Percentiles rank a stretch among this genome's conserved stretches.
These are phyloP conservation scores for Sorex maritimensis DNA, from an alignment of 2,797 vertebrate species.

Conservation along the genomic window DNA sequence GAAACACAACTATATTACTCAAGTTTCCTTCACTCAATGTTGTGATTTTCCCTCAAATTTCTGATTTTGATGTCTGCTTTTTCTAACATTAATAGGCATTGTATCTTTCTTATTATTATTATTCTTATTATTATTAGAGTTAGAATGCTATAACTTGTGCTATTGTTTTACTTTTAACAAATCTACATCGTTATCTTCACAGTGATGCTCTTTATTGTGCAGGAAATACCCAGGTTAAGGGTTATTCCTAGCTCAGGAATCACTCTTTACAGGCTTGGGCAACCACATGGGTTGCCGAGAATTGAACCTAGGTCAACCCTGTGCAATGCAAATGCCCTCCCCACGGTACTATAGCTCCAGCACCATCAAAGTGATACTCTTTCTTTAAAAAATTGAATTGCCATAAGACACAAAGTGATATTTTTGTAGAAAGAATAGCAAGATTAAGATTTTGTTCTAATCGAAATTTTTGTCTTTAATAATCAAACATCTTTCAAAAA, in stretches of 20 bases:
- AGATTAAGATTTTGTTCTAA: too few relatives aligned
- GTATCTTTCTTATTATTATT: conserved; percentile 23
- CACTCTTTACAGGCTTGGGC: too few relatives aligned
- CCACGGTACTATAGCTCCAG: too few relatives aligned
- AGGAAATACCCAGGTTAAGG: too few relatives aligned
- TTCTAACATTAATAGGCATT: not conserved
- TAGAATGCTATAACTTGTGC: not conserved
- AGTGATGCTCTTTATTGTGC: not conserved
- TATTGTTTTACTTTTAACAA: not conserved
- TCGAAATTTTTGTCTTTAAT: too few relatives aligned
- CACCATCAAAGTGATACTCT: too few relatives aligned
- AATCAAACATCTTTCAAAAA: not conserved
- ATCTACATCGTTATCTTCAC: not conserved
- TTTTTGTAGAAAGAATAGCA: not conserved
- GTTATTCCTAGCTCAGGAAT: too few relatives aligned
- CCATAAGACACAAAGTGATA: too few relatives aligned
- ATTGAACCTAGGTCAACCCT: too few relatives aligned
- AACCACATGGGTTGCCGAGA: too few relatives aligned
- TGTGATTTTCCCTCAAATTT: not conserved
- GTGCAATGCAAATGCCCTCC: too few relatives aligned
- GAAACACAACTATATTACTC: not conserved
- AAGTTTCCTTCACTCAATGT: not conserved
- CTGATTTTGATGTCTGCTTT: conserved; percentile 6
- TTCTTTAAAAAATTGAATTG: too few relatives aligned
- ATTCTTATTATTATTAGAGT: conserved; percentile 42